phyloP scores from a whole-genome alignment of 2,113 vertebrate species.

The Cavia aperea region DNA sequence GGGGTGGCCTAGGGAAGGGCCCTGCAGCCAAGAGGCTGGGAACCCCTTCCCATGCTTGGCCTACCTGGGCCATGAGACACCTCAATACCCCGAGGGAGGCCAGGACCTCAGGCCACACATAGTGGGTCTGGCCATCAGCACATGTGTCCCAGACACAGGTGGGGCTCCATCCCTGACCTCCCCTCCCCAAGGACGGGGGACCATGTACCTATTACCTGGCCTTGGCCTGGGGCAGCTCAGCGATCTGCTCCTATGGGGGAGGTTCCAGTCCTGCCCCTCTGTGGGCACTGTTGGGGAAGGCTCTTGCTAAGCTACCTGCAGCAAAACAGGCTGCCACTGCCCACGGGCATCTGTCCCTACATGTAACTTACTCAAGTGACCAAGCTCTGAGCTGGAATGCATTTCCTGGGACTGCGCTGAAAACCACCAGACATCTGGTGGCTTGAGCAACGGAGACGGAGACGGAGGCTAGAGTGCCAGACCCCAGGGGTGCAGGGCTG shows the following conservation, averaged over 20 bases:
- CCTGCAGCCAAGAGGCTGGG: background rate
- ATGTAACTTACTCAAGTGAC: background rate
- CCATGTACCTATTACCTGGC: background rate
- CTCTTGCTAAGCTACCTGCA: background rate
- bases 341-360: background rate
- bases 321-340: background rate
- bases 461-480: background rate
- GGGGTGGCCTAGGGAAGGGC: background rate
- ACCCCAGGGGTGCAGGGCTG: background rate
- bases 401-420: background rate
- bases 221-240: background rate
- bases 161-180: no score
- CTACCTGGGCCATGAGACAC: background rate
- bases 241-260: background rate
- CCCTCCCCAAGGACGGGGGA: background rate
- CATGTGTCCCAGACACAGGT: background rate
- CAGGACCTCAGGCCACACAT: background rate
- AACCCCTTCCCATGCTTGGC: background rate
- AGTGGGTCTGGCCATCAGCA: background rate
- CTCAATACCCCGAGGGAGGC: accelerated
- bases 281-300: background rate
- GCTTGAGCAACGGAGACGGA: background rate
- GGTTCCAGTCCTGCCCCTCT: accelerated
- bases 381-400: background rate
- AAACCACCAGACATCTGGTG: background rate